Conservation (phyloP, 37 sponge, comb jelly and placozoan species). For the Axinella damicornis region DNA sequence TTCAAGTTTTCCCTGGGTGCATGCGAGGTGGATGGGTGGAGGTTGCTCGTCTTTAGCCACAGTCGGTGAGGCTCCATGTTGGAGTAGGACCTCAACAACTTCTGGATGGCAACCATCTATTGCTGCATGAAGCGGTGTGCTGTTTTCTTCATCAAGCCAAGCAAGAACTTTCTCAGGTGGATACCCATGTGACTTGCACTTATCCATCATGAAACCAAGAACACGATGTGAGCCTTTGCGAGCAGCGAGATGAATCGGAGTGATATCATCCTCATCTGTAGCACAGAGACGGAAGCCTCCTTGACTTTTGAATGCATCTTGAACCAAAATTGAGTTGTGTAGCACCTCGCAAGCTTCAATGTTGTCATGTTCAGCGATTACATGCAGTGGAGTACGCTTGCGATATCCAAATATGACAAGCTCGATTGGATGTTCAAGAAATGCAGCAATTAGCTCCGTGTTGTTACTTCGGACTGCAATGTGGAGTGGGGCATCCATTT, state of each 20-base stretch:
- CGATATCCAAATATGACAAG: conserved; percentile 40
- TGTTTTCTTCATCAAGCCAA: conserved; percentile 85
- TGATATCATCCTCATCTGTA: conserved; percentile 70
- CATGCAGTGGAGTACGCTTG: conserved; percentile 73
- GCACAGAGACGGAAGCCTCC: conserved; percentile 71
- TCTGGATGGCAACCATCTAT: conserved; percentile 79
- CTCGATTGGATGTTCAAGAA: conserved; percentile 48
- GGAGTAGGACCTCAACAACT: conserved; percentile 78
- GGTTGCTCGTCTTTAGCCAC: conserved; percentile 53
- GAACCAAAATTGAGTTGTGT: conserved; percentile 9
- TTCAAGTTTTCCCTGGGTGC: conserved; percentile 67
- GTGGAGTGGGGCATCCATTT: conserved; percentile 70
- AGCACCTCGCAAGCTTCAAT: conserved; percentile 48
- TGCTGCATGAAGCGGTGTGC: conserved; percentile 89
- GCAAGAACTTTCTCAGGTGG: conserved; percentile 56
- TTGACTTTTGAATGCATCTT: neutral
- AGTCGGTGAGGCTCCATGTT: conserved; percentile 68
- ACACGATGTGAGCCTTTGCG: conserved; percentile 67
- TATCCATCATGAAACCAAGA: conserved; percentile 60
- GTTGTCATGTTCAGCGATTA: conserved; percentile 74
- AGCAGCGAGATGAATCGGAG: conserved; percentile 82
- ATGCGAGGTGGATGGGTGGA: conserved; percentile 77
- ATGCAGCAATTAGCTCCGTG: conserved; percentile 37
- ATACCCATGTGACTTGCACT: conserved; percentile 59
- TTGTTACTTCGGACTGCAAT: conserved; percentile 59